These are phyloP conservation scores for Oithona nana DNA, from an alignment of 2,888 invertebrate species.

Conservation along the genomic window DNA sequence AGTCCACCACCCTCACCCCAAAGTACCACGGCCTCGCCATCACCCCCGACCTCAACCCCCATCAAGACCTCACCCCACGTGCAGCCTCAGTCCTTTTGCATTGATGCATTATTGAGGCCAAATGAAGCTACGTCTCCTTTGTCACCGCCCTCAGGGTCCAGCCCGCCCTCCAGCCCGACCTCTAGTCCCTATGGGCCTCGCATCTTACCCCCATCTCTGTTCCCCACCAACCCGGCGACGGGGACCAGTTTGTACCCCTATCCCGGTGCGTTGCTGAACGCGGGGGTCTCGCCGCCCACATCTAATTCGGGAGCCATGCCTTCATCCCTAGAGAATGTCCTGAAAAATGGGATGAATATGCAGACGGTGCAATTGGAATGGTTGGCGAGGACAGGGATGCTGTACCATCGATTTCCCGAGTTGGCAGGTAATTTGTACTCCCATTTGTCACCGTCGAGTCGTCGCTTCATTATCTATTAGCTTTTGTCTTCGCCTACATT, in stretches of 20 bases:
- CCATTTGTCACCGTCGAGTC: no score
- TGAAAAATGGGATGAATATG: slow-evolving; percentile 24
- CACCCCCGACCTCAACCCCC: neutral
- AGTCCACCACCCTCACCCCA: neutral
- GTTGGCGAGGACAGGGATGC: slow-evolving; percentile 76
- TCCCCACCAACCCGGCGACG: neutral
- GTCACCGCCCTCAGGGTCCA: neutral
- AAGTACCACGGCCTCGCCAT: neutral
- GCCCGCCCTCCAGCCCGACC: neutral
- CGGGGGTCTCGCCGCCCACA: neutral
- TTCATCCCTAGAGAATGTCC: neutral
- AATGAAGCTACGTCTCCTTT: neutral
- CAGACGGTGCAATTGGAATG: slow-evolving; percentile 72
- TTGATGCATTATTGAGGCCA: neutral
- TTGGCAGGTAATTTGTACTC: slow-evolving; percentile 45
- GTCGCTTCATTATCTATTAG: no score
- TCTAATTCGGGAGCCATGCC: neutral
- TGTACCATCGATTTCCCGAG: slow-evolving; percentile 70
- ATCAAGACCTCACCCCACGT: neutral
- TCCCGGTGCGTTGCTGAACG: neutral
- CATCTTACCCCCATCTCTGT: neutral
- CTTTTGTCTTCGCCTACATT: neutral
- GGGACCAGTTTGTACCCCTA: neutral
- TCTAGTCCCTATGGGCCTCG: neutral
- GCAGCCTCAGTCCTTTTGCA: slow-evolving; percentile 2